Evolutionary conservation across 2,113 vertebrate genomes (phyloP).

Genomic region (Athene noctua): DNA sequence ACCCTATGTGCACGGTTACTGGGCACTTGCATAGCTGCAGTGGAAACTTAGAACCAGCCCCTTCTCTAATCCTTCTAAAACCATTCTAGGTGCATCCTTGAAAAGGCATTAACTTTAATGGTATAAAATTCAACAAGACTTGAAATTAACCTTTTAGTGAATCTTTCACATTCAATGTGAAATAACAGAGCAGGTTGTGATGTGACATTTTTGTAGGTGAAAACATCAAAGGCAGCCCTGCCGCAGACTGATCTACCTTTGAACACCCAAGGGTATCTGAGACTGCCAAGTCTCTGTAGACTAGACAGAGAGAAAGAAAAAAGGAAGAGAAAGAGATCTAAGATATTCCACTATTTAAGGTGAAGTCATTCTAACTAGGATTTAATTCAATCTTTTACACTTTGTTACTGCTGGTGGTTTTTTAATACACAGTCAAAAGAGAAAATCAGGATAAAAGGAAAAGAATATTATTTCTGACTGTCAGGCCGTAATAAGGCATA

Average conservation of each 20-base stretch:
- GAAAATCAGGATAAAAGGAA: conserved; percentile 66
- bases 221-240: conserved; percentile 83
- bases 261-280: conserved; percentile 83
- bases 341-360: conserved; percentile 75
- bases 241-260: conserved; percentile 82
- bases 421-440: conserved; percentile 65
- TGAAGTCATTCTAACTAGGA: conserved; percentile 68
- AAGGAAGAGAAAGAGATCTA: conserved; percentile 68
- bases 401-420: conserved; percentile 48
- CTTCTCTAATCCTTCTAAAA: not conserved
- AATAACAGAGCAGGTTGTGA: conserved; percentile 80
- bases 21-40: accelerated
- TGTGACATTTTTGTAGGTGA: conserved; percentile 85
- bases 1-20: accelerated
- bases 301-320: conserved; percentile 66
- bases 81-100: not conserved
- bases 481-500: conserved; percentile 62
- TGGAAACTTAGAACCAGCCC: not conserved
- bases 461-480: conserved; percentile 66
- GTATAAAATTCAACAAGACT: conserved; percentile 73
- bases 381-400: conserved; percentile 64
- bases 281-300: conserved; percentile 85
- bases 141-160: conserved; percentile 84
- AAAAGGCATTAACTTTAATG: conserved; percentile 57
- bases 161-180: conserved; percentile 77